These are phyloP conservation scores for Mesocricetus auratus DNA, from an alignment of 2,113 vertebrate species.

Conservation along the genomic window DNA sequence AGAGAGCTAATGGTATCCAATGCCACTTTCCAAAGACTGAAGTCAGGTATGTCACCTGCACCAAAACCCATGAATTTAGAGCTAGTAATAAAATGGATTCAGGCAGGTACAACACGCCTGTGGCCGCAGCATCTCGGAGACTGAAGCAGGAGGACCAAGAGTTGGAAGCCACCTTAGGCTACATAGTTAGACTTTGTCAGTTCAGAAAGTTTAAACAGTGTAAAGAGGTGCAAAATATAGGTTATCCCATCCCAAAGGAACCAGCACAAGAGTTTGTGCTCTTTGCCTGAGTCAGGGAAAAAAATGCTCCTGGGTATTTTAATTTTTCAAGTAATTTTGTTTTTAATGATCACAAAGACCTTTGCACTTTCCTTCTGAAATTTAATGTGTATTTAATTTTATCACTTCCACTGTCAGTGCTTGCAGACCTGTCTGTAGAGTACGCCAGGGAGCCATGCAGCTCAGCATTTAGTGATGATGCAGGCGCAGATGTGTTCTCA, in stretches of 20 bases:
- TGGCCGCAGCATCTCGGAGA: not conserved
- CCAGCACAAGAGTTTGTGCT: not conserved
- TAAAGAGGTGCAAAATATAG: not conserved
- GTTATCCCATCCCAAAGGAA: not conserved
- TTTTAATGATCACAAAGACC: constrained; percentile 14
- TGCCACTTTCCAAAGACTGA: constrained; percentile 56
- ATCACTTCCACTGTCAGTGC: not conserved
- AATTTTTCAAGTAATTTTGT: not conserved
- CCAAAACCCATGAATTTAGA: not conserved
- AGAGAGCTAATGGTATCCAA: constrained; percentile 5
- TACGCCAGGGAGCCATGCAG: not conserved
- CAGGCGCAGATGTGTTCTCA: not conserved
- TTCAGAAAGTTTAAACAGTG: not conserved
- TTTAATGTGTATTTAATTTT: not conserved
- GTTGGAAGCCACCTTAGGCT: not conserved
- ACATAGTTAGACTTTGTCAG: not conserved
- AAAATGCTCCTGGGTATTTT: not conserved
- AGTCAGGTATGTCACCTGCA: not conserved
- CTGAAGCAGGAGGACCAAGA: not conserved
- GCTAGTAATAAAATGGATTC: constrained; percentile 10
- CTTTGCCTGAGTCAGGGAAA: not conserved
- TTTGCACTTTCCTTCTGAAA: constrained; percentile 6
- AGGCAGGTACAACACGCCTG: not conserved
- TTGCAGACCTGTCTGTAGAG: not conserved
- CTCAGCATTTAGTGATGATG: not conserved